Conservation (phyloP, 2,888 invertebrate genomes). For the Pilophorus perplexus region DNA sequence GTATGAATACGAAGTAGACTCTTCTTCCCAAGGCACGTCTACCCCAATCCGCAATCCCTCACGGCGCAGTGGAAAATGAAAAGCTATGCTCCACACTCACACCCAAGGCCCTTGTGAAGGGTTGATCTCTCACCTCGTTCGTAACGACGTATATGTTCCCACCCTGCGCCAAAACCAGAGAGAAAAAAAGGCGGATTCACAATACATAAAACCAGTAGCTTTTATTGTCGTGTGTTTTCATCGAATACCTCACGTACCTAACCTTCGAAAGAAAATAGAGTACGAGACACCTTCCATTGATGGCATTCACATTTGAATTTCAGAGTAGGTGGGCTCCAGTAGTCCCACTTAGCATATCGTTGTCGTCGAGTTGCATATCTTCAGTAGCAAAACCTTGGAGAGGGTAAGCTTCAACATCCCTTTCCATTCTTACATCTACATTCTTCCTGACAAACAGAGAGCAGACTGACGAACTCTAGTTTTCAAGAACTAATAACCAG, state of each 20-base stretch:
- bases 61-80: slow-evolving; percentile 23
- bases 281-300: slow-evolving; percentile 12
- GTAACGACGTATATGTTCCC: slow-evolving; percentile 7
- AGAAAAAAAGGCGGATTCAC: slow-evolving; percentile 1
- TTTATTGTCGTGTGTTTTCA: slow-evolving; percentile 11
- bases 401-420: too few species aligned
- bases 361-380: slow-evolving; percentile 21
- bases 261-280: background rate
- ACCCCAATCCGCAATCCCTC: slow-evolving; percentile 17
- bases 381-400: too few species aligned
- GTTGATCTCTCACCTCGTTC: slow-evolving; percentile 20
- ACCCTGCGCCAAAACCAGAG: too few species aligned
- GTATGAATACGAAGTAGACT: slow-evolving; percentile 3
- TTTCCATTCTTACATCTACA: too few species aligned
- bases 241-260: background rate
- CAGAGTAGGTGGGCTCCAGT: slow-evolving; percentile 7
- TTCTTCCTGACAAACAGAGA: too few species aligned
- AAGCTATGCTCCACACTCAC: slow-evolving; percentile 18
- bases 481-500: too few species aligned
- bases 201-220: slow-evolving; percentile 16
- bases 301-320: slow-evolving; percentile 17
- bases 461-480: too few species aligned
- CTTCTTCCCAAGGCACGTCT: slow-evolving; percentile 20
- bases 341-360: slow-evolving; percentile 18
- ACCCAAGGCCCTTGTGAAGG: slow-evolving; percentile 19